phyloP scores from a whole-genome alignment of 1,140 invertebrate genomes.

The Andrena cerasifolii region DNA sequence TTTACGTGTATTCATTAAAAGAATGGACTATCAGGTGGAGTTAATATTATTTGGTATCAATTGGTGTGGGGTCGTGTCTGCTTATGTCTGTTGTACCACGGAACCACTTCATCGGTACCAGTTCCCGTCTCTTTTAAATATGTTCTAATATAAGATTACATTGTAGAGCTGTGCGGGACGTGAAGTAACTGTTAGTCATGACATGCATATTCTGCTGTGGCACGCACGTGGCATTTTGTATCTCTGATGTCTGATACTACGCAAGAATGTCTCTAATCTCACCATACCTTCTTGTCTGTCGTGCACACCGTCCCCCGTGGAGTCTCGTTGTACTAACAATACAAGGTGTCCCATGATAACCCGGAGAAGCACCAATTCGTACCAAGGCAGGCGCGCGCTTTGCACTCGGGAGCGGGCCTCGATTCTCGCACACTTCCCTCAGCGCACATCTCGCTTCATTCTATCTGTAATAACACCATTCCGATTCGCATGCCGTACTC shows the following conservation, averaged over 20 bases:
- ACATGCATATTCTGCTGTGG: conserved; percentile 31
- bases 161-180: conserved; percentile 7
- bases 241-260: conserved; percentile 39
- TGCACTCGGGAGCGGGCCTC: conserved; percentile 61
- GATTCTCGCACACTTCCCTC: conserved; percentile 36
- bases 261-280: conserved; percentile 34
- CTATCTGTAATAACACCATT: conserved; percentile 47
- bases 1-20: conserved; percentile 51
- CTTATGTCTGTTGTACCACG: conserved; percentile 68
- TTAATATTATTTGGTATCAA: conserved; percentile 70
- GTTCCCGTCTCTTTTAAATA: conserved; percentile 1
- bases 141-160: conserved; percentile 15
- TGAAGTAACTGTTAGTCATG: conserved; percentile 24
- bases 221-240: conserved; percentile 39
- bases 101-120: conserved; percentile 31
- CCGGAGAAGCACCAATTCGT: conserved; percentile 69
- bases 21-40: conserved; percentile 41
- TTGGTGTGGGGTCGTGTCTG: conserved; percentile 74
- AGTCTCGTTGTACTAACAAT: background rate
- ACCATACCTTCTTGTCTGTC: conserved; percentile 7
- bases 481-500: conserved; percentile 62
- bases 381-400: conserved; percentile 63
- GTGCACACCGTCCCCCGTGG: conserved; percentile 31
- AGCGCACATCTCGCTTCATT: conserved; percentile 59
- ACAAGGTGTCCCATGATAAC: conserved; percentile 22